Conservation (phyloP, 2,888 invertebrate genomes). For the Lepidocyrtoides sp. region DNA sequence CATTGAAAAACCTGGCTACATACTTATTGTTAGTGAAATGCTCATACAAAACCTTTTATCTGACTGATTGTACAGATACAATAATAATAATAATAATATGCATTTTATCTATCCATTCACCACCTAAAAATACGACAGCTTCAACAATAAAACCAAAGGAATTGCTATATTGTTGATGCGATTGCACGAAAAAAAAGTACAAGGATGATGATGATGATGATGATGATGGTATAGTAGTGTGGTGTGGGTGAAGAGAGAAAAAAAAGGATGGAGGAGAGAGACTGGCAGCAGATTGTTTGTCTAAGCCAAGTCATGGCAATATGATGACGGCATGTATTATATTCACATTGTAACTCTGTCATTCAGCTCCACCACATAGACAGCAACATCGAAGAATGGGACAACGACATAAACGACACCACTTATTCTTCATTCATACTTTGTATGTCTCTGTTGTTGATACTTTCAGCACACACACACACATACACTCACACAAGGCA, state of each 20-base stretch:
- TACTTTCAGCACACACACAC: constrained; percentile 32
- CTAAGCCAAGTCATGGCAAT: constrained; percentile 68
- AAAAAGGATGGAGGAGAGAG: constrained; percentile 24
- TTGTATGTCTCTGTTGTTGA: constrained; percentile 25
- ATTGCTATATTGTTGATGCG: constrained; percentile 56
- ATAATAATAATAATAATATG: constrained; percentile 36
- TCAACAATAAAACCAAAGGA: neutral
- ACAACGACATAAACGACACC: constrained; percentile 72
- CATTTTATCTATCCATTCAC: neutral
- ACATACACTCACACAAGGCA: neutral
- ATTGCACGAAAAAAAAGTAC: constrained; percentile 37
- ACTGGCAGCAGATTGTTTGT: constrained; percentile 75
- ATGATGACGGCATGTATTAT: constrained; percentile 59
- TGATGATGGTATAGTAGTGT: neutral
- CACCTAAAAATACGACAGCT: neutral
- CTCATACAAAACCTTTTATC: neutral
- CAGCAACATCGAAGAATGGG: constrained; percentile 56
- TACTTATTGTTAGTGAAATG: too few relatives aligned
- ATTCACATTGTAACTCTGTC: constrained; percentile 71
- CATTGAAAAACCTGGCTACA: neutral
- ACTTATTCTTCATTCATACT: constrained; percentile 56
- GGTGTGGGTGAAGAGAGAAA: constrained; percentile 20
- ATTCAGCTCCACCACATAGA: constrained; percentile 64
- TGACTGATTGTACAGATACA: constrained; percentile 1
- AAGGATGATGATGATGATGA: neutral